These are phyloP conservation scores for Nesometra sesokonis DNA, from an alignment of 35 echinoderm and acorn worm genomes.

Conservation along the genomic window DNA sequence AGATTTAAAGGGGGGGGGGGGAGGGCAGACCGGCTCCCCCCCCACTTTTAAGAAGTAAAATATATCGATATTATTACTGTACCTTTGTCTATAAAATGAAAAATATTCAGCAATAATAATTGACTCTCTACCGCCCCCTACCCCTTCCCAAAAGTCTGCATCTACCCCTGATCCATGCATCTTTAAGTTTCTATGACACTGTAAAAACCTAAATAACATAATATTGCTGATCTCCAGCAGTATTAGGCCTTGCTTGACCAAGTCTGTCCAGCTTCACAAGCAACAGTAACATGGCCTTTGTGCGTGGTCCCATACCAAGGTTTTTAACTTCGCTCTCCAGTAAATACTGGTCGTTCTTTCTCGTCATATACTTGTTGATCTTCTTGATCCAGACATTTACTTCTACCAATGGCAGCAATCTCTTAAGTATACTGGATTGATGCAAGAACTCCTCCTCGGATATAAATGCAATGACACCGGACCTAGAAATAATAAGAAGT, in stretches of 20 bases:
- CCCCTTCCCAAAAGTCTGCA: no score
- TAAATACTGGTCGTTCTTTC: slow-evolving; percentile 6
- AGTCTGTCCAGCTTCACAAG: slow-evolving; percentile 9
- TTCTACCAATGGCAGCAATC: background rate
- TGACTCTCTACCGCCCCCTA: background rate
- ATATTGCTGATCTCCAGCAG: background rate
- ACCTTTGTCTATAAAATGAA: no score
- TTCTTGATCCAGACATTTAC: background rate
- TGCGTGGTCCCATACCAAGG: background rate
- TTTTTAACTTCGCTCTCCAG: background rate
- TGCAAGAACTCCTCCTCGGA: slow-evolving; percentile 10
- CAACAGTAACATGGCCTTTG: background rate
- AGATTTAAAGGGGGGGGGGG: no score
- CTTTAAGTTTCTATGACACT: no score
- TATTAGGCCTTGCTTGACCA: background rate
- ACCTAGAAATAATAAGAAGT: background rate
- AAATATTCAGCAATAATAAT: no score
- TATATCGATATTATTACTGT: no score
- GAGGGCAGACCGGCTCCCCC: no score
- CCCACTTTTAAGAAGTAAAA: no score
- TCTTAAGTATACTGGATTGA: background rate
- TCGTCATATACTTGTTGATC: slow-evolving; percentile 1
- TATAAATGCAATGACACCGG: background rate
- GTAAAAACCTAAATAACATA: slow-evolving; percentile 4
- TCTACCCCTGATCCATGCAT: no score